A percentile compares a stretch with the other conserved stretches of the same genome.
phyloP scores from a whole-genome alignment of 2,888 invertebrate genomes.

The Acanthosepion pharaonis region DNA sequence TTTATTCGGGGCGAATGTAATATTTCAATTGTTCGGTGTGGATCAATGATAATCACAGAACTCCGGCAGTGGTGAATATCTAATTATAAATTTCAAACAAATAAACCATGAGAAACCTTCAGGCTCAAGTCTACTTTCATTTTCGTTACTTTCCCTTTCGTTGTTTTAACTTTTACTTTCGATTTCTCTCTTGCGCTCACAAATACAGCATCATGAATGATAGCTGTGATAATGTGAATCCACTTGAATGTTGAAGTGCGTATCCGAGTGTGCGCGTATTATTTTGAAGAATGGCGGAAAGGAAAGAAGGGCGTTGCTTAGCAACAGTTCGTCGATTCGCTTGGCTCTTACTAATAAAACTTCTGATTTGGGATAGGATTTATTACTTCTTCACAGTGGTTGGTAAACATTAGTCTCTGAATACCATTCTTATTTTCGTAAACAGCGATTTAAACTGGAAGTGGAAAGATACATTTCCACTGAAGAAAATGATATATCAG shows the following conservation, averaged over 20 bases:
- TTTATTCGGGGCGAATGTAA: background rate
- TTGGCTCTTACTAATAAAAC: background rate
- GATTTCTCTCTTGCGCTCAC: background rate
- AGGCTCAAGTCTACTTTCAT: background rate
- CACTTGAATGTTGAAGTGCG: background rate
- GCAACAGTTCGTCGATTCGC: background rate
- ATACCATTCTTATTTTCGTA: no score
- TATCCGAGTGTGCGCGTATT: background rate
- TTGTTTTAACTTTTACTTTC: background rate
- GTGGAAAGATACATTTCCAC: no score
- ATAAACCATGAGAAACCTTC: slow-evolving; percentile 33
- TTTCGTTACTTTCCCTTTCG: background rate
- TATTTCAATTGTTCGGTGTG: background rate
- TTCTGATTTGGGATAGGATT: background rate
- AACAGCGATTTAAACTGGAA: no score
- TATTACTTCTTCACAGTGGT: background rate
- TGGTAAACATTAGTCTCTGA: no score
- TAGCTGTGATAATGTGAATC: background rate
- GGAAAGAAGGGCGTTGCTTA: background rate
- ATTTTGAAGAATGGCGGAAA: background rate
- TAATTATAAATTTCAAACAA: background rate
- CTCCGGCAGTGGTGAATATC: background rate
- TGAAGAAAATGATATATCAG: no score
- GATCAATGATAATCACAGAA: background rate
- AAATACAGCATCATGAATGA: background rate